phyloP scores from a whole-genome alignment of 2,113 vertebrate genomes.

The Pangasianodon hypophthalmus region DNA sequence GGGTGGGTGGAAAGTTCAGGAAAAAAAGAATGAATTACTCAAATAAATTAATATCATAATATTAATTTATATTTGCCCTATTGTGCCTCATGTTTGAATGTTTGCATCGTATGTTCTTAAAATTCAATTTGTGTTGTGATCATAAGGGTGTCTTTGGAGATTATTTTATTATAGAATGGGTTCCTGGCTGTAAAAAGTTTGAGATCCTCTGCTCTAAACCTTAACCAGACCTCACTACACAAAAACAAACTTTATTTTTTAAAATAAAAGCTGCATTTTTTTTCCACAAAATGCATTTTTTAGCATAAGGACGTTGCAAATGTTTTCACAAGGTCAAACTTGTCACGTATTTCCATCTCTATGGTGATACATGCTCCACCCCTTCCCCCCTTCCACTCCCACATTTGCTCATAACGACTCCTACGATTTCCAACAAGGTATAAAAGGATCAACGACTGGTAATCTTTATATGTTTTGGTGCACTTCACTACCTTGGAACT shows the following conservation, averaged over 20 bases:
- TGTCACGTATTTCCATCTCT: background rate
- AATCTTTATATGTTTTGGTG: slow-evolving; percentile 11
- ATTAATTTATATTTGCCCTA: too few species aligned
- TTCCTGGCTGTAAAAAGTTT: too few species aligned
- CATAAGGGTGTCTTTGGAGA: too few species aligned
- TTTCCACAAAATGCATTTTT: background rate
- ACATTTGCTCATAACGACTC: slow-evolving; percentile 1
- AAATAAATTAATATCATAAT: too few species aligned
- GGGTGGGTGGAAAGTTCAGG: too few species aligned
- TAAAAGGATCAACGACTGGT: slow-evolving; percentile 3
- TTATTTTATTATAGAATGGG: too few species aligned
- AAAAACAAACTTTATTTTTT: background rate
- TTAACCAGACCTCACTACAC: background rate
- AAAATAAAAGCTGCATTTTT: background rate
- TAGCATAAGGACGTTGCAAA: background rate
- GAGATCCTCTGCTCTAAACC: too few species aligned
- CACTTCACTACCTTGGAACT: background rate
- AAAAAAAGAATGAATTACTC: too few species aligned
- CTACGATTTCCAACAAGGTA: slow-evolving; percentile 16
- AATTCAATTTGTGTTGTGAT: too few species aligned
- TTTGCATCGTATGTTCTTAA: too few species aligned
- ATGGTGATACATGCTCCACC: background rate
- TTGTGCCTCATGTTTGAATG: too few species aligned
- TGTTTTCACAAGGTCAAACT: background rate
- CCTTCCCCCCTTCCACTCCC: background rate